Conservation (phyloP, 2,888 invertebrate genomes). For the Mactromeris polynyma region DNA sequence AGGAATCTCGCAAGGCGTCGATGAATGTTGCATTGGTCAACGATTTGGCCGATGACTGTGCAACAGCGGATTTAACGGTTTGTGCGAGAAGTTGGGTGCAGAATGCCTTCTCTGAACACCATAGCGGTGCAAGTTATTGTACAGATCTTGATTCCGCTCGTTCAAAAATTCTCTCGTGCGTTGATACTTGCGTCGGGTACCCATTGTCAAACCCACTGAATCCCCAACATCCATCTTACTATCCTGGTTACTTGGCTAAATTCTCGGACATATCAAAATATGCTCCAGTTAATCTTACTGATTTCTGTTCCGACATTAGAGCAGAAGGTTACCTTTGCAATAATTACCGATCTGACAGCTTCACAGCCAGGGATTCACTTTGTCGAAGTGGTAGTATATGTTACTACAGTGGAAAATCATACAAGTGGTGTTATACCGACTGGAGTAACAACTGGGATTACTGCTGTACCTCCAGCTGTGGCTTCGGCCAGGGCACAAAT, state of each 20-base stretch:
- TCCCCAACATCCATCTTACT: not conserved
- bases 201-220: constrained; percentile 19
- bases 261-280: not conserved
- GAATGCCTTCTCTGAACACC: not conserved
- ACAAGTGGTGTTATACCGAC: constrained; percentile 30
- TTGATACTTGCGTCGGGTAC: not conserved
- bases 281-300: not conserved
- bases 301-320: constrained; percentile 8
- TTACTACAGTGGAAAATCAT: not conserved
- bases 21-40: constrained; percentile 16
- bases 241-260: not conserved
- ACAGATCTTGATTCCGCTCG: not conserved
- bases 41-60: not conserved
- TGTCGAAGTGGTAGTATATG: not conserved
- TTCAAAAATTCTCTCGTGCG: not conserved
- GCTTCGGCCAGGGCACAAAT: not conserved
- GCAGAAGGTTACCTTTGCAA: not conserved
- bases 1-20: not conserved
- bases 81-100: not conserved
- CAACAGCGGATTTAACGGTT: not conserved
- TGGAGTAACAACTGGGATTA: constrained; percentile 28
- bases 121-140: not conserved
- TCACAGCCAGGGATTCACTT: constrained; percentile 2
- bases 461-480: constrained; percentile 14
- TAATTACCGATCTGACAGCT: not conserved